Base-by-base conservation (phyloP, 2,888 invertebrate species). In the Chloroclysta siterata region DNA sequence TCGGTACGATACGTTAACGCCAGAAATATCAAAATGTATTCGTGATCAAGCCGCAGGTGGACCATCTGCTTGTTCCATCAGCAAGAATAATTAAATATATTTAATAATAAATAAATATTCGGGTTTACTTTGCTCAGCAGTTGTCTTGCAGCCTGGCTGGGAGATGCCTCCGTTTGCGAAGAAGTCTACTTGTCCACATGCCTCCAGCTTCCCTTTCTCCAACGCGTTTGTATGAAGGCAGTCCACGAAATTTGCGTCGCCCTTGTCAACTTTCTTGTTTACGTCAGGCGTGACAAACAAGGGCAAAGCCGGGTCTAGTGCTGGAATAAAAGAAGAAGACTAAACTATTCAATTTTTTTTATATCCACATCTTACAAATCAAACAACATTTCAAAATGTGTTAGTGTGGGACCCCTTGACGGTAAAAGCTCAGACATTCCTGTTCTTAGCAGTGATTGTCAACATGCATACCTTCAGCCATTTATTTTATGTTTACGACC, bases 251-350 rank as follows among this genome's bases (percentile, higher is more conserved):
- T 90, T 85, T 0, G 95, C 95, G 75, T 95, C 95, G 0, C 77
- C 78, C 0, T 84, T 70, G 74, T 95, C 95, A 29, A 95, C 70
- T 72, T 94, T 94, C 44, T 84, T 88, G 0, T 82, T 80, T 0
- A 73, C 60, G 53, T 93, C 86, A 0, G 81, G 82, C 0, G 93
- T 89, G 0, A 93, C 93, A 70, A 95, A 95, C 7, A 95, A 73
- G 0, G 95, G 95, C 74, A 94, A 83, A 0, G 95, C 95, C 0
- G 95, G 95, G 77, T 95, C 95, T n/a, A 95, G 77, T 2, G 94
- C 95, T 95, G 71, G 46, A 74, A 72, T 41, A 36, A 7, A 36
- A 51, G 29, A n/a, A 39, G 6, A 8, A 33, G 5, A 33, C 5
- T 22, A 22, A 22, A 22, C 22, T 1, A 22, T 22, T 22, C 3